A percentile compares a stretch with the other conserved stretches of the same genome.
Conservation (phyloP, 2,113 vertebrate species). For the Pardalotus punctatus region DNA sequence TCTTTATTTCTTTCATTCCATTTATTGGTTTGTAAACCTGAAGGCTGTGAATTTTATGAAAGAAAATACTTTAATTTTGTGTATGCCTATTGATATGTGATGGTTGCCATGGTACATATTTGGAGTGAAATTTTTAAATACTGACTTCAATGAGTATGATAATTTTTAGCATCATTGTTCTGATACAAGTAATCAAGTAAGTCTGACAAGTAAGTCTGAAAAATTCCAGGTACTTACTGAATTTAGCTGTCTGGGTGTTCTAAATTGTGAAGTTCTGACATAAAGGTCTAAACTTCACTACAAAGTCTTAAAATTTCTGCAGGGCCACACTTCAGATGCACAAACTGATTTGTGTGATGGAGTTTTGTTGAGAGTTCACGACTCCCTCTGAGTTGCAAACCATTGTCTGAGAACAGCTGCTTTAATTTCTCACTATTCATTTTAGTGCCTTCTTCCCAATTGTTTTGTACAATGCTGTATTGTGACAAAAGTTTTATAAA, state of each 20-base stretch:
- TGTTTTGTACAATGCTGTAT: background rate
- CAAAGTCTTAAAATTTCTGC: background rate
- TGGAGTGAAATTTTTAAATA: background rate
- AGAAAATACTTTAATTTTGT: constrained; percentile 19
- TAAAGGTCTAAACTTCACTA: background rate
- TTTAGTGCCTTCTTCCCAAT: background rate
- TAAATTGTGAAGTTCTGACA: background rate
- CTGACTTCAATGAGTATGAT: background rate
- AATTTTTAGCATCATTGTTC: background rate
- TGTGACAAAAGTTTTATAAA: background rate
- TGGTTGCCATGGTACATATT: background rate
- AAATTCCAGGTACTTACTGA: background rate
- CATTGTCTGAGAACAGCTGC: constrained; percentile 38
- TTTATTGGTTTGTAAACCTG: constrained; percentile 27
- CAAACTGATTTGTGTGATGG: background rate
- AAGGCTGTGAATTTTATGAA: constrained; percentile 26
- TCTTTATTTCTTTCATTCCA: background rate
- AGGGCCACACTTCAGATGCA: background rate
- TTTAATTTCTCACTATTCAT: background rate
- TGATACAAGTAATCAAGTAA: background rate
- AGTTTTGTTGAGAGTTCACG: background rate
- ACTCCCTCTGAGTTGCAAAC: background rate
- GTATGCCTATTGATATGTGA: background rate
- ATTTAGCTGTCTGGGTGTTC: background rate
- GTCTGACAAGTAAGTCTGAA: background rate